A percentile compares a stretch with the other conserved stretches of the same genome.
Conservation (phyloP, 2,113 vertebrate species). For the Diphyllodes magnificus region DNA sequence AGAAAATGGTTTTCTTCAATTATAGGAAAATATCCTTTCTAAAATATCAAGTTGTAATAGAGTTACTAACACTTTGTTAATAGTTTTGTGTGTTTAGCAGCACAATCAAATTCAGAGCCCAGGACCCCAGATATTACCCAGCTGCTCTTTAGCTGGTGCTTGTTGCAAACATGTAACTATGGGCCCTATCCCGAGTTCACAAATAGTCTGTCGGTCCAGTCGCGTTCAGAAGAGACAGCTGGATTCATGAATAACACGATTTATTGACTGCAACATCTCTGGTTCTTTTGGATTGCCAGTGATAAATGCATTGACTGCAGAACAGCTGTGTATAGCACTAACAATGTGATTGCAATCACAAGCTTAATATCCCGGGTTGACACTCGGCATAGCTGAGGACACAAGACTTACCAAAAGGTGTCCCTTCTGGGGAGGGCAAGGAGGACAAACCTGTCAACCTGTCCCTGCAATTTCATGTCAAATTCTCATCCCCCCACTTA, state of each 20-base stretch:
- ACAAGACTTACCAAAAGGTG: neutral
- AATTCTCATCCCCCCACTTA: neutral
- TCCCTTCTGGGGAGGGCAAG: neutral
- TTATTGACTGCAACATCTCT: neutral
- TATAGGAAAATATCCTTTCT: neutral
- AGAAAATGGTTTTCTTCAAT: neutral
- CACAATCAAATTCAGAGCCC: neutral
- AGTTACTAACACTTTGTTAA: neutral
- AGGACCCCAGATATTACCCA: neutral
- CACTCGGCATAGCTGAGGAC: neutral
- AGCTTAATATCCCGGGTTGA: neutral
- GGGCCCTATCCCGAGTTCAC: neutral
- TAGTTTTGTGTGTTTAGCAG: neutral
- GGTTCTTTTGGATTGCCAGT: neutral
- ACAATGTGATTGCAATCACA: neutral
- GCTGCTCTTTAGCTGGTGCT: neutral
- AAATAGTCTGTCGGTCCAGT: too few relatives aligned
- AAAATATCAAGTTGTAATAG: neutral
- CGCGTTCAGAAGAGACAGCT: neutral
- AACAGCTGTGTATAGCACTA: neutral
- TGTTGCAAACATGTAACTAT: neutral
- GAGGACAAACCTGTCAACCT: neutral
- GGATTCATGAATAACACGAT: neutral
- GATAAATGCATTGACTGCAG: neutral
- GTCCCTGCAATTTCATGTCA: neutral